A percentile compares a stretch with the other conserved stretches of the same genome.
Conservation (phyloP, 2,797 vertebrate species). For the Neosilurus hyrtlii region DNA sequence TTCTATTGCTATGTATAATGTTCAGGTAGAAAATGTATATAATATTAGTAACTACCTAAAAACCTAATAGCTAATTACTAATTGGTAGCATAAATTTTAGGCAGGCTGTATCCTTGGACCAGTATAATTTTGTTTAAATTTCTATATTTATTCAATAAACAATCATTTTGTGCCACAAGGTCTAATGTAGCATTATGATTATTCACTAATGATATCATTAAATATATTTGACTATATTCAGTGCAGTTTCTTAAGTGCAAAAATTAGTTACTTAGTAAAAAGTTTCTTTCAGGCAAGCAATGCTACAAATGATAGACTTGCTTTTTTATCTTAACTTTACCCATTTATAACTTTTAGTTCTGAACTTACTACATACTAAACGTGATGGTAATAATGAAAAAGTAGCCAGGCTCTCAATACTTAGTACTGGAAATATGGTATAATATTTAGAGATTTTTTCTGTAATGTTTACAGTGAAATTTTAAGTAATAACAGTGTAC, state of each 20-base stretch:
- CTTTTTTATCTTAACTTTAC: background rate
- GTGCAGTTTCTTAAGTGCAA: background rate
- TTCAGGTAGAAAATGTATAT: background rate
- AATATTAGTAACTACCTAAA: too few relatives aligned
- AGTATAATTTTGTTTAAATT: too few relatives aligned
- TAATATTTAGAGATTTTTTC: background rate
- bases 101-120: too few relatives aligned
- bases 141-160: too few relatives aligned
- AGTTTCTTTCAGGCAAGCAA: background rate
- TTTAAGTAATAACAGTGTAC: background rate
- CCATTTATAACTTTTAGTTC: too few relatives aligned
- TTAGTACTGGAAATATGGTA: background rate
- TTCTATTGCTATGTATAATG: background rate
- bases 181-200: background rate
- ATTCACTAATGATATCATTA: background rate
- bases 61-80: too few relatives aligned
- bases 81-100: too few relatives aligned
- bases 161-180: background rate
- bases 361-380: too few relatives aligned
- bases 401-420: background rate
- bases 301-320: background rate
- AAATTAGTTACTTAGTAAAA: background rate
- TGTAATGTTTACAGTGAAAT: background rate
- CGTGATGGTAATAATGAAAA: too few relatives aligned
- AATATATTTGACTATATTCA: background rate